Evolutionary conservation across 2,797 vertebrate genomes (phyloP).

Genomic region (Callimico goeldii): DNA sequence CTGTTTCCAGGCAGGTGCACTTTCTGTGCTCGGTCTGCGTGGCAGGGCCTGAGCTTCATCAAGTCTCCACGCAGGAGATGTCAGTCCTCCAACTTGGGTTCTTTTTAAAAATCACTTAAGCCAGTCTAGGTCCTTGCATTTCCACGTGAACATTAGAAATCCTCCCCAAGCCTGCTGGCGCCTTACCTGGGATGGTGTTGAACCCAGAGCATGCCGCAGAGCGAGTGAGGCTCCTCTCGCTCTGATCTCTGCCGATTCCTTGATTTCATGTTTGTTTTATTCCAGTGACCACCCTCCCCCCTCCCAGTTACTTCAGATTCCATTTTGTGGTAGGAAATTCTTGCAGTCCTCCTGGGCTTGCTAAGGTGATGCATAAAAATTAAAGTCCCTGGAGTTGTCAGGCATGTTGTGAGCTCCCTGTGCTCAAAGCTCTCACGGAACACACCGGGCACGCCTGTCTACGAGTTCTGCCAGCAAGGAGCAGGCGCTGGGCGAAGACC

Average conservation of each 20-base stretch:
- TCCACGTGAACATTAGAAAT: background rate
- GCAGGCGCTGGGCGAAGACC: background rate
- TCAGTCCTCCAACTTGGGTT: background rate
- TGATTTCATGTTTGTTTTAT: background rate
- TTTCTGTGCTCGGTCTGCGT: background rate
- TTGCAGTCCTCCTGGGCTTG: background rate
- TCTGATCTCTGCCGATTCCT: background rate
- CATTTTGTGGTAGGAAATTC: background rate
- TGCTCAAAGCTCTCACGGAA: background rate
- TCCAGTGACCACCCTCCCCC: background rate
- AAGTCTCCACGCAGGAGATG: too few species aligned
- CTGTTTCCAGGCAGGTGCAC: background rate
- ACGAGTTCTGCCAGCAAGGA: background rate
- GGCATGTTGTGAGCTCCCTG: background rate
- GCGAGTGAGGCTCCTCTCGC: background rate
- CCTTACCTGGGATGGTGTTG: background rate
- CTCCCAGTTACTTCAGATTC: background rate
- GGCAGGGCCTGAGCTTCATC: background rate
- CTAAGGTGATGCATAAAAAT: background rate
- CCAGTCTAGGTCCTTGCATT: too few species aligned
- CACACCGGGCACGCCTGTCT: background rate
- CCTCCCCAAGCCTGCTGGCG: background rate
- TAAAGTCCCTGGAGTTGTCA: background rate
- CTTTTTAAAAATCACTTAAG: background rate
- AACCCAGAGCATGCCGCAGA: background rate